Evolutionary conservation across 1,140 invertebrate genomes (phyloP), one percentile per base, ranked within the genome.

Genomic region (Archegozetes longisetosus): DNA sequence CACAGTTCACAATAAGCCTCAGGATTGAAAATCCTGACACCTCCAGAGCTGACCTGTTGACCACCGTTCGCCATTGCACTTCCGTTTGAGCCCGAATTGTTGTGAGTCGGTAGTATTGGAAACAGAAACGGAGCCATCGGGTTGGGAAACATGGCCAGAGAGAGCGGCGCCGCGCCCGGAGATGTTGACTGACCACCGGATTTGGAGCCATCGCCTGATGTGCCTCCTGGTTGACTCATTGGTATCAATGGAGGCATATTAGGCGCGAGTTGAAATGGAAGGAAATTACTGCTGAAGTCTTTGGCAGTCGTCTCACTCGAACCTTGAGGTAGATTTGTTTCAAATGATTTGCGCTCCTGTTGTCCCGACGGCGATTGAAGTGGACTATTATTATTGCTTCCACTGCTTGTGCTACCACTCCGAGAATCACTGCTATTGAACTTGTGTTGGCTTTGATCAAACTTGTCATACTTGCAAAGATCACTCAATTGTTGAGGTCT

Each of bases 1-100:
- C 76, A 77, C 48, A 77, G 66, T 64, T 77, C 75, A 72, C 92
- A 95, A 70, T 93, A 97, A 3, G 93, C 91, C 74, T 94, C 92
- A 24, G 82, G 85, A 72, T 97, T 94, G 68, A 94, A 93, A 64
- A 94, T 92, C 64, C 85, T 74, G 46, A 85, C 12, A 82, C 67
- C 64, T 49, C 24, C 32, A 20, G 65, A 56, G 27, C 58, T 40
- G 46, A 63, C 53, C 51, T 48, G 56, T 47, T 49, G 53, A 53
- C 46, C 60, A 61, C 62, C 54, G 55, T 57, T 62, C 14, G 61
- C 53, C 49, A 55, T 50, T 53, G 62, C 17, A 27, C 25, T n/a
- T 17, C 61, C 51, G 53, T 58, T 57, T 22, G 46, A 52, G 40
- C 26, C 51, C 27, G 54, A 24, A 29, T 47, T 62, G 32, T 29